These are phyloP conservation scores for Sebastes baramenuke DNA, from an alignment of 2,797 vertebrate genomes.

Conservation along the genomic window DNA sequence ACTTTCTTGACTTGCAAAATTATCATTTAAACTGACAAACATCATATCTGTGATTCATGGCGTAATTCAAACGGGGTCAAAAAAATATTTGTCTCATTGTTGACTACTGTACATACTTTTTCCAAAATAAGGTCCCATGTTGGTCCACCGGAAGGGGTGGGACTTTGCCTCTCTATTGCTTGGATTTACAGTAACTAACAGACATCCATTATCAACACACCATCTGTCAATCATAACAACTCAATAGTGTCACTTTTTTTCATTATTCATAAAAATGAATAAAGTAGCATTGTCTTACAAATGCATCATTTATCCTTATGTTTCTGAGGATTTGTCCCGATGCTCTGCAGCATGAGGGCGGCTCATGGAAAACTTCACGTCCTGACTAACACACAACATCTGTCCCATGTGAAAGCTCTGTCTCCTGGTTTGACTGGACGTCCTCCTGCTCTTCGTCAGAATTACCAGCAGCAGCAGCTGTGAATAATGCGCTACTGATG, in stretches of 20 bases:
- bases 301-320: background rate
- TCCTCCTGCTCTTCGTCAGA: constrained; percentile 7
- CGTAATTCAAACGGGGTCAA: too few relatives aligned
- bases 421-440: constrained; percentile 10
- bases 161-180: background rate
- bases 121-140: background rate
- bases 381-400: constrained; percentile 9
- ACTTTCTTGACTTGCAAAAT: too few relatives aligned
- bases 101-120: background rate
- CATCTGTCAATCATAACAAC: background rate
- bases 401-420: constrained; percentile 1
- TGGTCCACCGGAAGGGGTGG: too few relatives aligned
- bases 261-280: constrained; percentile 19
- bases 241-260: background rate
- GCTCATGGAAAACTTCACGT: constrained; percentile 15
- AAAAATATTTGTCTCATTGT: too few relatives aligned
- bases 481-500: background rate
- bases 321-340: background rate
- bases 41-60: too few relatives aligned
- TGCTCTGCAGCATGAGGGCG: background rate
- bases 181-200: background rate
- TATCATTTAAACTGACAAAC: too few relatives aligned
- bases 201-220: background rate
- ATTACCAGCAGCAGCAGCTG: background rate
- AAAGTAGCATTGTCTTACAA: background rate